phyloP scores from a whole-genome alignment of 2,797 vertebrate species.

The Peromyscus aztecus region DNA sequence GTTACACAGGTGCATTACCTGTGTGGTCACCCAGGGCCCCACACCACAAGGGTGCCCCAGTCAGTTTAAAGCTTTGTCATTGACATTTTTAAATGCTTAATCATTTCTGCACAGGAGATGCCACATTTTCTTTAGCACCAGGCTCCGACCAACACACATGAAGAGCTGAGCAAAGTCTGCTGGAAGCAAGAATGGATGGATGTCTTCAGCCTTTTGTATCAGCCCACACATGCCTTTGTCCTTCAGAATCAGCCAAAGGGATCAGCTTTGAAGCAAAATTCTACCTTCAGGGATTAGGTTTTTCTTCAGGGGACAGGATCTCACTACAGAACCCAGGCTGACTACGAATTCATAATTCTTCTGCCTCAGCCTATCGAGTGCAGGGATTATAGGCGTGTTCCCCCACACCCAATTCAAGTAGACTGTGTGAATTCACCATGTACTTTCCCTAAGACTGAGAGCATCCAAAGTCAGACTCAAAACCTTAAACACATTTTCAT shows the following conservation, averaged over 20 bases:
- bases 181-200: background rate
- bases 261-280: constrained; percentile 3
- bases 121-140: background rate
- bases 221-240: background rate
- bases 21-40: background rate
- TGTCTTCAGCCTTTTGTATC: background rate
- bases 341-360: background rate
- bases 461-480: background rate
- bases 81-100: background rate
- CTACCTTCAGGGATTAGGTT: background rate
- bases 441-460: background rate
- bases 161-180: background rate
- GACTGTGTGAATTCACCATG: background rate
- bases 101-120: background rate
- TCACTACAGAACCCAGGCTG: background rate
- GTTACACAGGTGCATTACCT: background rate
- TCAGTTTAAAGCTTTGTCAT: background rate
- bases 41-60: background rate
- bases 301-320: background rate
- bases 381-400: background rate
- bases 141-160: background rate
- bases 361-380: background rate
- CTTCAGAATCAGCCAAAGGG: background rate
- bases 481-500: background rate
- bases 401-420: background rate